A percentile compares a stretch with the other conserved stretches of the same genome.
Evolutionary conservation across 2,797 vertebrate species (phyloP).

Genomic region (Cyclopterus lumpus): DNA sequence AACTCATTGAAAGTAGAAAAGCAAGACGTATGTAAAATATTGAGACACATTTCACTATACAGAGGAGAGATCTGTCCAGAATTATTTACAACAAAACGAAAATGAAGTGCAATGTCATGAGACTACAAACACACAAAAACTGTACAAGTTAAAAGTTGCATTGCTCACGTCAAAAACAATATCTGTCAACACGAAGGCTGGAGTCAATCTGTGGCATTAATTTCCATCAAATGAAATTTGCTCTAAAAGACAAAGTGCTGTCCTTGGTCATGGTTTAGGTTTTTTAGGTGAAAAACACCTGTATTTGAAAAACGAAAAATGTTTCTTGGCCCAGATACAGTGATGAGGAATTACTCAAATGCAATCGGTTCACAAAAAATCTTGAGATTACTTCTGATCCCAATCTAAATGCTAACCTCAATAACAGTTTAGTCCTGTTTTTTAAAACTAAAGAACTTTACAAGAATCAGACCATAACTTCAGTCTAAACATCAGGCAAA

Average conservation of each 20-base stretch:
- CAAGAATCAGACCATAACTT: background rate
- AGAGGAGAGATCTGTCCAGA: slow-evolving; percentile 22
- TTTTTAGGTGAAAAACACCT: background rate
- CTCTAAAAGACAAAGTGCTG: background rate
- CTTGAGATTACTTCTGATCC: background rate
- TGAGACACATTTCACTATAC: slow-evolving; percentile 33
- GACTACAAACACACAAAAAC: slow-evolving; percentile 42
- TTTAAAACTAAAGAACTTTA: background rate
- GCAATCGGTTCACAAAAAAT: too few relatives aligned
- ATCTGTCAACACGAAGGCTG: slow-evolving; percentile 47
- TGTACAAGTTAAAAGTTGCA: slow-evolving; percentile 41
- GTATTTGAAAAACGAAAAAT: background rate
- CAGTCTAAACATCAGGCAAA: background rate
- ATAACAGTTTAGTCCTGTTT: background rate
- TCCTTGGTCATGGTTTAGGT: background rate
- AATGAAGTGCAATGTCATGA: slow-evolving; percentile 66
- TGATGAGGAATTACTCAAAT: background rate
- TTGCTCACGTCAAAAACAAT: slow-evolving; percentile 30
- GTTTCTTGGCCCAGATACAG: background rate
- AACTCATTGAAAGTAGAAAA: slow-evolving; percentile 17
- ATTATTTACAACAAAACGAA: slow-evolving; percentile 67
- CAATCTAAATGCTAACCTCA: background rate
- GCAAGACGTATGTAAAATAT: slow-evolving; percentile 9
- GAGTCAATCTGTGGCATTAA: slow-evolving; percentile 23
- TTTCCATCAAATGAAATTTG: slow-evolving; percentile 5